Conservation (phyloP, 2,888 invertebrate genomes). For the Nemotelus nigrinus region DNA sequence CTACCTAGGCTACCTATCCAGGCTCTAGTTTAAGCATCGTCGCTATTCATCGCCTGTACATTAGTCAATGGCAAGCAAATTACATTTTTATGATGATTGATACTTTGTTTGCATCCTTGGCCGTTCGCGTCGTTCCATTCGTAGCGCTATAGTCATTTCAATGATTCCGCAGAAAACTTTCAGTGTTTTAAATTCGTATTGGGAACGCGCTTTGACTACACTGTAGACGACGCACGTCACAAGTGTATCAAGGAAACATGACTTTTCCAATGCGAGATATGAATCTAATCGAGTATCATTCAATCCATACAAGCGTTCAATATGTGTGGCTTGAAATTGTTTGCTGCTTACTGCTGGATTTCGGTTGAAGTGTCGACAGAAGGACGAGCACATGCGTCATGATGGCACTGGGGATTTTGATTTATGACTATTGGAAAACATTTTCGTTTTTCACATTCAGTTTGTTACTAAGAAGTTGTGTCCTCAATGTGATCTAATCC, state of each 20-base stretch:
- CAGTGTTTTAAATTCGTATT: slow-evolving; percentile 24
- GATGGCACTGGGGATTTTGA: slow-evolving; percentile 32
- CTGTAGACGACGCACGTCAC: neutral
- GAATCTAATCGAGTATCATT: slow-evolving; percentile 33
- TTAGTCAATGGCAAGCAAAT: slow-evolving; percentile 46
- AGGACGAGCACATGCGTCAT: slow-evolving; percentile 25
- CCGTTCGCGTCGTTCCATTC: too few species aligned
- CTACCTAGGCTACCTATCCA: neutral
- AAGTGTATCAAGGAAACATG: neutral
- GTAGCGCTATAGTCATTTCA: slow-evolving; percentile 11
- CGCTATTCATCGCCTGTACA: slow-evolving; percentile 41
- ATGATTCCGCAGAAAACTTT: slow-evolving; percentile 44
- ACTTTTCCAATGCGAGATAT: slow-evolving; percentile 1
- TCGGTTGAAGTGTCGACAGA: neutral
- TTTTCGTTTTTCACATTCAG: slow-evolving; percentile 36
- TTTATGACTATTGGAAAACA: slow-evolving; percentile 24
- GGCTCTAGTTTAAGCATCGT: neutral
- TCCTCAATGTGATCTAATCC: slow-evolving; percentile 21
- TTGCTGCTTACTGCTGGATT: neutral
- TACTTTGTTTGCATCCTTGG: slow-evolving; percentile 45
- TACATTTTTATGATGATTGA: slow-evolving; percentile 50
- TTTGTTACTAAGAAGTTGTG: slow-evolving; percentile 9
- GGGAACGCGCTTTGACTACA: slow-evolving; percentile 7
- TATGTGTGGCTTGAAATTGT: too few species aligned
- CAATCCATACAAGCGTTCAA: neutral